A percentile compares a stretch with the other conserved stretches of the same genome.
These are phyloP conservation scores for Arnoldichthys spilopterus DNA, from an alignment of 2,797 vertebrate genomes.

Conservation along the genomic window DNA sequence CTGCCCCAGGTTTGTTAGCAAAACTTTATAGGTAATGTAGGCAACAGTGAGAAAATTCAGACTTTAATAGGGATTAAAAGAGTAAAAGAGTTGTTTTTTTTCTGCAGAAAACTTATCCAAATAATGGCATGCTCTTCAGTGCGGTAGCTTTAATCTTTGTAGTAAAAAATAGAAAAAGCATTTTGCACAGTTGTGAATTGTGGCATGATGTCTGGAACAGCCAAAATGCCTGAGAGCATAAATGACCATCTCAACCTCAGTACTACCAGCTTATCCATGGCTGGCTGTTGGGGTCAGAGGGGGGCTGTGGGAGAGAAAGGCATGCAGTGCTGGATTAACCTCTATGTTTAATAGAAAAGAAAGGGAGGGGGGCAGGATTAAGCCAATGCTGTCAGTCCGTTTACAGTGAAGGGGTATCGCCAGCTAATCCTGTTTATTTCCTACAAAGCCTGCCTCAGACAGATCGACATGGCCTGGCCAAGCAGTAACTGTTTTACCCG, in stretches of 20 bases:
- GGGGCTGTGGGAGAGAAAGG: slow-evolving; percentile 15
- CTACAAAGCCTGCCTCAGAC: slow-evolving; percentile 58
- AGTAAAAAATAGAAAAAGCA: neutral
- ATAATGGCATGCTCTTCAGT: neutral
- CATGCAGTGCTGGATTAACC: slow-evolving; percentile 71
- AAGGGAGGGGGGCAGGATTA: slow-evolving; percentile 63
- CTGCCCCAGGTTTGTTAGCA: too few relatives aligned
- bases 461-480: slow-evolving; percentile 6
- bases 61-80: too few relatives aligned
- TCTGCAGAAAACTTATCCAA: too few relatives aligned
- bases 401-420: slow-evolving; percentile 77
- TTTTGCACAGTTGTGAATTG: neutral
- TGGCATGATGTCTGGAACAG: neutral
- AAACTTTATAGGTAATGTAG: too few relatives aligned
- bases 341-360: slow-evolving; percentile 78
- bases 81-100: too few relatives aligned
- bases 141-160: too few relatives aligned
- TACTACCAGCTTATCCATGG: slow-evolving; percentile 72
- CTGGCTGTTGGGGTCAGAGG: slow-evolving; percentile 62
- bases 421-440: slow-evolving; percentile 81
- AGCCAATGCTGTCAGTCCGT: slow-evolving; percentile 73
- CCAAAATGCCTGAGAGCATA: neutral
- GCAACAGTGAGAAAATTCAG: too few relatives aligned
- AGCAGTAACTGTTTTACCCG: slow-evolving; percentile 32
- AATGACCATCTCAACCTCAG: slow-evolving; percentile 63